Percentiles rank a stretch among this genome's conserved stretches.
Evolutionary conservation across 2,113 vertebrate species (phyloP).

Genomic region (Mola mola): DNA sequence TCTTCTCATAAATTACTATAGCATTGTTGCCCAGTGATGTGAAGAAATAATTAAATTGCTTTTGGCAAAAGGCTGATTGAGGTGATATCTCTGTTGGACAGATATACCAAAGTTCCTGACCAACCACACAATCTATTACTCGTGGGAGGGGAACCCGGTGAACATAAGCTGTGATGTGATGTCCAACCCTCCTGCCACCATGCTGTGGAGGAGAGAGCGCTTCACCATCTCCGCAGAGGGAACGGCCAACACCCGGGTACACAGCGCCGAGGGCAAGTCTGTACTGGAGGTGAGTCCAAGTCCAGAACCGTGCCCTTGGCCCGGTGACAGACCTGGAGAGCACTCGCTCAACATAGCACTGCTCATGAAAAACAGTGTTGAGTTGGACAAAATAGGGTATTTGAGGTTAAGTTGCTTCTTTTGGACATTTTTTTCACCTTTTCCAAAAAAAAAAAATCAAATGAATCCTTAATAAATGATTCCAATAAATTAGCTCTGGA

Average conservation of each 20-base stretch:
- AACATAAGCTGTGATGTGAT: conserved; percentile 97
- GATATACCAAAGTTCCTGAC: conserved; percentile 95
- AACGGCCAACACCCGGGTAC: conserved; percentile 86
- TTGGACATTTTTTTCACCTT: no score
- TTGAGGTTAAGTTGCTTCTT: no score
- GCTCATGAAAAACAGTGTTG: no score
- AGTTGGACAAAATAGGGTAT: no score
- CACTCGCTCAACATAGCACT: no score
- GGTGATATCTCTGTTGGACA: conserved; percentile 64
- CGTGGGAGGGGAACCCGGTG: conserved; percentile 97
- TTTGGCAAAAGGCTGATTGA: not conserved
- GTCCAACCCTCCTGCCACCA: conserved; percentile 91
- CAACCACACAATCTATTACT: conserved; percentile 95
- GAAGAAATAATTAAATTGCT: no score
- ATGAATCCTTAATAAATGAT: no score
- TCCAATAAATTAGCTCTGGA: no score
- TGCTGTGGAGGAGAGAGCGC: conserved; percentile 94
- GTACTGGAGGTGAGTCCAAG: conserved; percentile 88
- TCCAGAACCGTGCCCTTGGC: not conserved
- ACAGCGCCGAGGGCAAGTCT: conserved; percentile 85
- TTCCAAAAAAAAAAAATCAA: no score
- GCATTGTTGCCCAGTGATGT: no score
- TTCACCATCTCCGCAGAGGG: conserved; percentile 89
- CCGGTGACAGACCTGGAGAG: not conserved
- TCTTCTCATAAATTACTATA: no score